phyloP scores from a whole-genome alignment of 2,888 invertebrate species.

The Bimastos eiseni region DNA sequence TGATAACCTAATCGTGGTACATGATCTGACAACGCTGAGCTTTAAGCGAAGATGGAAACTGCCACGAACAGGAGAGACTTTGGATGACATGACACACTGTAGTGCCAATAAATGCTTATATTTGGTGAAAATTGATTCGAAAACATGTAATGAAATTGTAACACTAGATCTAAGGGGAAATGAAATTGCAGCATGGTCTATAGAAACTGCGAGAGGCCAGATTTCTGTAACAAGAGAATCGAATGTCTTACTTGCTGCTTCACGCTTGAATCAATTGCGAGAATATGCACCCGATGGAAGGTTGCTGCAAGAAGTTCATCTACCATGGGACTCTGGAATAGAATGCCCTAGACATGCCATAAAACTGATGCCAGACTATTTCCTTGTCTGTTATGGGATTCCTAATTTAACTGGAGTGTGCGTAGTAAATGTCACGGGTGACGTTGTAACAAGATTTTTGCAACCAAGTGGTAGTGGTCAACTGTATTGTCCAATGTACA shows the following conservation, averaged over 20 bases:
- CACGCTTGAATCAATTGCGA: not conserved
- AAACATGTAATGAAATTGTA: not conserved
- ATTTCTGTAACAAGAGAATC: not conserved
- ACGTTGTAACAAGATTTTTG: not conserved
- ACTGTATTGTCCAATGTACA: not conserved
- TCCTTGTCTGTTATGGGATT: not conserved
- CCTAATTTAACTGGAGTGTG: too few relatives aligned
- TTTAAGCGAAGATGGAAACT: not conserved
- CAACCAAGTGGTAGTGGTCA: not conserved
- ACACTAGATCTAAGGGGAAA: not conserved
- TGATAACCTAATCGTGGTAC: not conserved
- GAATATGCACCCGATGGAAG: not conserved
- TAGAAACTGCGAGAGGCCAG: not conserved
- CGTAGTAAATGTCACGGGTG: not conserved
- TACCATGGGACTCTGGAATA: not conserved
- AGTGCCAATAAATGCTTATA: not conserved
- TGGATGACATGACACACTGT: not conserved
- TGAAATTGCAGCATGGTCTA: not conserved
- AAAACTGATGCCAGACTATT: not conserved
- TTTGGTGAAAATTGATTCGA: not conserved
- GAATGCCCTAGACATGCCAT: not conserved
- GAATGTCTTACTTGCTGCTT: not conserved
- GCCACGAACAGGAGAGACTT: not conserved
- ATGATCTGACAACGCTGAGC: not conserved
- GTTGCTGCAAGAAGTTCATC: not conserved